phyloP scores from a whole-genome alignment of 2,888 invertebrate genomes.

The Nycteola revayana region DNA sequence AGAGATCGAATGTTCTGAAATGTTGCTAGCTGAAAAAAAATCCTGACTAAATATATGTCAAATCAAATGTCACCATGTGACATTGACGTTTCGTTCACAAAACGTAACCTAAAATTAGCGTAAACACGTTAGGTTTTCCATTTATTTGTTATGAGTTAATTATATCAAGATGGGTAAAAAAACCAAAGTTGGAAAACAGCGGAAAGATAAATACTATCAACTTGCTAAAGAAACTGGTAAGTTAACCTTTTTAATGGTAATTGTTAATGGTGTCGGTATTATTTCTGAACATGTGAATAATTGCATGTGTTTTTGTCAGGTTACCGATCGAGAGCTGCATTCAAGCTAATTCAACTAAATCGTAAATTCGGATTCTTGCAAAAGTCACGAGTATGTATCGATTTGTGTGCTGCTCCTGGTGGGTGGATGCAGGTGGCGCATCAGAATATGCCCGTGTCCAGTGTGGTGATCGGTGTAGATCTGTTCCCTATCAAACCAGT shows the following conservation, averaged over 20 bases:
- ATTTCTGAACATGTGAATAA: background rate
- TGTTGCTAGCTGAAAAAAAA: too few relatives aligned
- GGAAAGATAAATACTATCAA: slow-evolving; percentile 99
- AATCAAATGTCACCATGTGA: too few relatives aligned
- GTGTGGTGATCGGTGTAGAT: slow-evolving; percentile 97
- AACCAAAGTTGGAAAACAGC: slow-evolving; percentile 97
- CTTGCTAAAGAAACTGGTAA: slow-evolving; percentile 98
- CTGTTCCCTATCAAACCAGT: slow-evolving; percentile 95
- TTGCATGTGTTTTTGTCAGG: slow-evolving; percentile 80
- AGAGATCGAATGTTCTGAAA: too few relatives aligned
- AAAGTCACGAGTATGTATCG: slow-evolving; percentile 97
- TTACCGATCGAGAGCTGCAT: slow-evolving; percentile 98
- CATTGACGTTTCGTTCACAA: background rate
- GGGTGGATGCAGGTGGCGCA: slow-evolving; percentile 99
- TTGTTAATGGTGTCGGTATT: background rate
- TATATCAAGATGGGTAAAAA: slow-evolving; percentile 93
- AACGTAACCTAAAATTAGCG: background rate
- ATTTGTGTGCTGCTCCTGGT: slow-evolving; percentile 99
- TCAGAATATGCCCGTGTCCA: slow-evolving; percentile 98
- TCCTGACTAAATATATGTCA: too few relatives aligned
- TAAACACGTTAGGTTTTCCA: slow-evolving; percentile 16
- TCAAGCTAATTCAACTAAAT: slow-evolving; percentile 98
- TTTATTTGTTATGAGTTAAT: slow-evolving; percentile 5
- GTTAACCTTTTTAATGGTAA: slow-evolving; percentile 15
- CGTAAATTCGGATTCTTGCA: slow-evolving; percentile 98